A percentile compares a stretch with the other conserved stretches of the same genome.
Conservation (phyloP, 2,113 vertebrate genomes). For the Eretmochelys imbricata region DNA sequence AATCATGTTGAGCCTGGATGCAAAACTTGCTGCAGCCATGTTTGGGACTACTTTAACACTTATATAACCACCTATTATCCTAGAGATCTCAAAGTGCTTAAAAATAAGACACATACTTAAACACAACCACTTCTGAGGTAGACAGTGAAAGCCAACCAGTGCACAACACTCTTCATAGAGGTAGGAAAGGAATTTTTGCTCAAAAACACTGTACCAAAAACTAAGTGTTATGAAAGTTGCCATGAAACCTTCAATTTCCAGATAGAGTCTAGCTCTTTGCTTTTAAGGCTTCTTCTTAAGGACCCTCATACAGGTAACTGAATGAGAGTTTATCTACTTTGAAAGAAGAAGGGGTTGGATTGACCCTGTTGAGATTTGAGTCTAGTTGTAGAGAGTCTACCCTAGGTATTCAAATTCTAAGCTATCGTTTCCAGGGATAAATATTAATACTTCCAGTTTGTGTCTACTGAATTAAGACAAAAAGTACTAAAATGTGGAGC, state of each 20-base stretch:
- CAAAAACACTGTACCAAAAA: not conserved
- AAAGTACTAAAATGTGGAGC: not conserved
- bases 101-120: not conserved
- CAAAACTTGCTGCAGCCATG: not conserved
- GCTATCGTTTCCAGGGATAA: not conserved
- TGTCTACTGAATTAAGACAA: not conserved
- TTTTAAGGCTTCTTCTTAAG: no score
- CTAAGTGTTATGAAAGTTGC: not conserved
- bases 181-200: not conserved
- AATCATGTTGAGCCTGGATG: not conserved
- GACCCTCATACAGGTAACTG: not conserved
- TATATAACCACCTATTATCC: not conserved
- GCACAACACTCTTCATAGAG: rapidly evolving
- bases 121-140: no score
- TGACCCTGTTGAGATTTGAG: not conserved
- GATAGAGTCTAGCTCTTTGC: no score
- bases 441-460: not conserved
- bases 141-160: not conserved
- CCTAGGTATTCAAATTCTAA: not conserved
- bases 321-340: not conserved
- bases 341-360: not conserved
- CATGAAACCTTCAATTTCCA: no score
- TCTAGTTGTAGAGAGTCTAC: not conserved
- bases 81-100: not conserved
- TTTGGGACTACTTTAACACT: no score